Evolutionary conservation across 2,888 invertebrate genomes (phyloP).

Genomic region (Sphaerophoria taeniata): DNA sequence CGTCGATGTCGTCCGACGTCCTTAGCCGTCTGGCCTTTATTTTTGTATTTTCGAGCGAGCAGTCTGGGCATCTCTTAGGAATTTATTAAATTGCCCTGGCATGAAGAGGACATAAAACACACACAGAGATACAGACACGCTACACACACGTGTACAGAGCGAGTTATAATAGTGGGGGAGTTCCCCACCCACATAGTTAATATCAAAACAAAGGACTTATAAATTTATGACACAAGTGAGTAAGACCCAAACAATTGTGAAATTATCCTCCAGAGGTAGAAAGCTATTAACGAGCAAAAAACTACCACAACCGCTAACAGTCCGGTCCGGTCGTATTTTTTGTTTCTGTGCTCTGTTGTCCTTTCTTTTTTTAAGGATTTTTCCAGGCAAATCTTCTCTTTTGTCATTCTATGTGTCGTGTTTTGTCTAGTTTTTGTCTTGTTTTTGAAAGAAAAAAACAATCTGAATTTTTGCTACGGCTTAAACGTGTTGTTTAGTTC

Average conservation of each 20-base stretch:
- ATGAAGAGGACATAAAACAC: slow-evolving; percentile 3
- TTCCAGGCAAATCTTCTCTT: slow-evolving; percentile 40
- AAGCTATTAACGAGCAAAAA: slow-evolving; percentile 61
- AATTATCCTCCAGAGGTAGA: slow-evolving; percentile 79
- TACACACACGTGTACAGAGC: not conserved
- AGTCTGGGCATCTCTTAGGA: slow-evolving; percentile 27
- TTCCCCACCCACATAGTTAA: slow-evolving; percentile 40
- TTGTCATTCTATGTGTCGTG: slow-evolving; percentile 35
- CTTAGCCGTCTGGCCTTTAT: not conserved
- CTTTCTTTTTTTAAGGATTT: slow-evolving; percentile 46
- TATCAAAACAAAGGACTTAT: slow-evolving; percentile 70
- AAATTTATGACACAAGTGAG: slow-evolving; percentile 73
- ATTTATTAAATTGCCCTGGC: slow-evolving; percentile 69
- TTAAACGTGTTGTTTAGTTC: slow-evolving; percentile 43
- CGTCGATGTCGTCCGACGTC: slow-evolving; percentile 1
- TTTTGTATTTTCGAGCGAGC: not conserved
- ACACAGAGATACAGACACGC: slow-evolving; percentile 12
- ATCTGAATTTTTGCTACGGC: not conserved
- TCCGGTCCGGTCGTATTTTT: slow-evolving; percentile 12
- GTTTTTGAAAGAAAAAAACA: slow-evolving; percentile 12
- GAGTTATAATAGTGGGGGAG: not conserved
- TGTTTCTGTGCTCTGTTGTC: not conserved
- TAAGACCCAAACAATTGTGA: slow-evolving; percentile 78
- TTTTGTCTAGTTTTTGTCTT: not conserved
- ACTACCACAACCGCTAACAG: not conserved